phyloP scores from a whole-genome alignment of 1,140 invertebrate genomes.

The Halesus radiatus region DNA sequence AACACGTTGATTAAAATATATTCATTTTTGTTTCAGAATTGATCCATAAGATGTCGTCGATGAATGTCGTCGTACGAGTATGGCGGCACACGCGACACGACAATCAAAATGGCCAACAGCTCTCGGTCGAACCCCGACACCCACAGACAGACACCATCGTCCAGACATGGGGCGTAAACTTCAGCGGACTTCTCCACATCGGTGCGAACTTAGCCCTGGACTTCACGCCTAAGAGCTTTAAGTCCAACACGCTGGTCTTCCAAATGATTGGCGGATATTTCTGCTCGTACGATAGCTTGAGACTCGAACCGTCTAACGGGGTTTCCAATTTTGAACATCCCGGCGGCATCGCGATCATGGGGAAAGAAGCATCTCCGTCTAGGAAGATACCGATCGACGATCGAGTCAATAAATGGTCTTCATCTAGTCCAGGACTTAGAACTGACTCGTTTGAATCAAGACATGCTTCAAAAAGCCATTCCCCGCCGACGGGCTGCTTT shows the following conservation, averaged over 20 bases:
- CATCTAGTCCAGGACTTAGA: conserved; percentile 63
- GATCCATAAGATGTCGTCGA: conserved; percentile 64
- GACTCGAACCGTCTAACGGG: conserved; percentile 61
- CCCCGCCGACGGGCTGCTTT: conserved; percentile 64
- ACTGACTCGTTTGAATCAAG: conserved; percentile 63
- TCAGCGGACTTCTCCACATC: conserved; percentile 85
- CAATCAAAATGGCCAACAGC: neutral
- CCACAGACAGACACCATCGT: conserved; percentile 70
- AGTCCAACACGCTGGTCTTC: conserved; percentile 86
- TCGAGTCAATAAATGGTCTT: conserved; percentile 64
- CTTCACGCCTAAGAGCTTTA: conserved; percentile 80
- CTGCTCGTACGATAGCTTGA: conserved; percentile 75
- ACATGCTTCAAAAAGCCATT: conserved; percentile 67
- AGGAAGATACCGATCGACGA: conserved; percentile 46
- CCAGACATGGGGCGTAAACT: conserved; percentile 88
- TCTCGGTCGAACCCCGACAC: neutral
- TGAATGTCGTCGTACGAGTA: conserved; percentile 72
- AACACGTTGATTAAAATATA: no score
- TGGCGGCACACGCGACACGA: conserved; percentile 68
- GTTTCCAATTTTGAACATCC: conserved; percentile 14
- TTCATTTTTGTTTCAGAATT: conserved; percentile 47
- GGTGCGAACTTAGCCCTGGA: conserved; percentile 79
- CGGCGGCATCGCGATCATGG: conserved; percentile 21
- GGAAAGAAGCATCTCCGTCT: conserved; percentile 47
- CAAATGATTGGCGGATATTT: conserved; percentile 91